Evolutionary conservation across 2,888 invertebrate genomes (phyloP).

Genomic region (Drosophila paracracens): DNA sequence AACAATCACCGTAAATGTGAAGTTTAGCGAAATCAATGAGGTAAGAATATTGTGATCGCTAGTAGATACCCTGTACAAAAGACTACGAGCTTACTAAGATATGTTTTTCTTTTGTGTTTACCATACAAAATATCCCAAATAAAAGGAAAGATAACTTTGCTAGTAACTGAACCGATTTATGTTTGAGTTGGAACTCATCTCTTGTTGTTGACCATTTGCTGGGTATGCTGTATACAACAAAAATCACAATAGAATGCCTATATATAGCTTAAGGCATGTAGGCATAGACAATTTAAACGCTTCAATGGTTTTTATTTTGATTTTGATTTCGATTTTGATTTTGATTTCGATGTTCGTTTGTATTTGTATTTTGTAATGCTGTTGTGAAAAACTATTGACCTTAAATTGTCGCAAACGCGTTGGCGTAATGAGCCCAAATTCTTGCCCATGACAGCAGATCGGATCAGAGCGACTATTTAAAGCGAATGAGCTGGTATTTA

Average conservation of each 20-base stretch:
- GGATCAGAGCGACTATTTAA: constrained; percentile 21
- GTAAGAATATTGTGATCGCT: neutral
- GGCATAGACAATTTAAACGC: constrained; percentile 44
- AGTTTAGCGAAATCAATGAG: constrained; percentile 30
- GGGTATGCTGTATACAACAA: neutral
- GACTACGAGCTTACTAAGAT: neutral
- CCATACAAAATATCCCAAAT: neutral
- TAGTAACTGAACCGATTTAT: neutral
- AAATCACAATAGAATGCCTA: constrained; percentile 39
- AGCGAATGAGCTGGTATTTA: constrained; percentile 54
- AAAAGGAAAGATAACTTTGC: neutral
- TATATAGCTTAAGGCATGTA: constrained; percentile 39
- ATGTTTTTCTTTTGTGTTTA: neutral
- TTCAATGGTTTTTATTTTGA: constrained; percentile 36
- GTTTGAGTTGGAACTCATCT: neutral
- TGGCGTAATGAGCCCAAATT: constrained; percentile 55
- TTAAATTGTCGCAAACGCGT: constrained; percentile 71
- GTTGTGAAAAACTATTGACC: constrained; percentile 65
- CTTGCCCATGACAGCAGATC: constrained; percentile 42
- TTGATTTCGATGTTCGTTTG: neutral
- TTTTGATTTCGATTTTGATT: neutral
- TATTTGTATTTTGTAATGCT: constrained; percentile 11
- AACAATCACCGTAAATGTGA: constrained; percentile 34
- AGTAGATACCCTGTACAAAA: constrained; percentile 12
- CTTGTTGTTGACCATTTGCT: neutral